phyloP scores from a whole-genome alignment of 1,140 invertebrate species.

The Polypedilum pembai region DNA sequence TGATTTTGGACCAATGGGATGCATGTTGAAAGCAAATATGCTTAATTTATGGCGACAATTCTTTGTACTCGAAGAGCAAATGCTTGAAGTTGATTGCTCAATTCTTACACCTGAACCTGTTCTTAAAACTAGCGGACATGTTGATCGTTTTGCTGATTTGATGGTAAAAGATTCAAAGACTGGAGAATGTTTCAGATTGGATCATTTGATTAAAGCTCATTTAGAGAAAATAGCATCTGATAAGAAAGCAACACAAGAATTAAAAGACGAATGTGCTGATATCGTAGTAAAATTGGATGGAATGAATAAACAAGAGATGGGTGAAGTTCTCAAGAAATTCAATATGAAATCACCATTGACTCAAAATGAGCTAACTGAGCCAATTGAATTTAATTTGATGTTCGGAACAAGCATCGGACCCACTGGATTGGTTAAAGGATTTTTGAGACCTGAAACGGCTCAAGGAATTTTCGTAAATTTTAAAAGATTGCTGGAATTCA shows the following conservation, averaged over 20 bases:
- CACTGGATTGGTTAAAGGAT: constrained; percentile 88
- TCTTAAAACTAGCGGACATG: constrained; percentile 96
- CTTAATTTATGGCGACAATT: constrained; percentile 89
- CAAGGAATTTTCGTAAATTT: constrained; percentile 99
- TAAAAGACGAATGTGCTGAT: constrained; percentile 69
- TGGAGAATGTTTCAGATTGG: constrained; percentile 94
- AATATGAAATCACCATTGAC: constrained; percentile 92
- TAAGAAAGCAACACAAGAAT: constrained; percentile 66
- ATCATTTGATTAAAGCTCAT: constrained; percentile 97
- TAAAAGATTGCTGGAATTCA: constrained; percentile 92
- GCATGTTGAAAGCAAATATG: constrained; percentile 94
- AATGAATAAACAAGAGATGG: constrained; percentile 79
- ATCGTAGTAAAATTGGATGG: constrained; percentile 64
- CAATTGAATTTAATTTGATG: constrained; percentile 98
- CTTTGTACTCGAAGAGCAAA: constrained; percentile 95
- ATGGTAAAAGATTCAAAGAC: constrained; percentile 97
- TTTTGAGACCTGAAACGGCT: constrained; percentile 93
- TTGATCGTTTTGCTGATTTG: constrained; percentile 96
- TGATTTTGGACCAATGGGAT: constrained; percentile 99
- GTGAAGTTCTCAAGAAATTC: constrained; percentile 70
- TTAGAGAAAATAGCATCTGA: constrained; percentile 82
- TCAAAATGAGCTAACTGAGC: constrained; percentile 88
- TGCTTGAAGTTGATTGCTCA: constrained; percentile 98
- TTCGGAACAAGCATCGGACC: constrained; percentile 96
- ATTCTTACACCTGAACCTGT: constrained; percentile 95